Percentiles rank a stretch among this genome's conserved stretches.
Conservation (phyloP, 1,140 invertebrate genomes). For the Sarcophaga peregrina region DNA sequence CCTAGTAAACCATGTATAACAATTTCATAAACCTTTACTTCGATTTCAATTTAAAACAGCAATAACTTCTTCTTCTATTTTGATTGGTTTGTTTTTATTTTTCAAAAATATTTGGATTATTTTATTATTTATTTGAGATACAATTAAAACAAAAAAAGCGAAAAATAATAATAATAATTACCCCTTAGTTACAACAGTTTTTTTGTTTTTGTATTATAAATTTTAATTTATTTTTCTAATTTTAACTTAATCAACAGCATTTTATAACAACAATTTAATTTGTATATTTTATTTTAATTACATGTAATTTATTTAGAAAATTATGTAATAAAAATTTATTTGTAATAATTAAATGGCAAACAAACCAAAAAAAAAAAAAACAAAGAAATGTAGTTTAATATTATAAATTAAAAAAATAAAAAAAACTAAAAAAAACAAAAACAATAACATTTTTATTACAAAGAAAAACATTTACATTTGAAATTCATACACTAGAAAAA, state of each 20-base stretch:
- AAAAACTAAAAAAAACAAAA: slow-evolving; percentile 8
- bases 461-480: background rate
- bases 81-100: no score
- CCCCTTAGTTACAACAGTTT: background rate
- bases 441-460: background rate
- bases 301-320: background rate
- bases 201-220: background rate
- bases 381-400: no score
- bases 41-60: no score
- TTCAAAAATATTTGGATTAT: no score
- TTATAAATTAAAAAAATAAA: background rate
- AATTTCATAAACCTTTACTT: no score
- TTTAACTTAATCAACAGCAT: slow-evolving; percentile 20
- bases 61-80: no score
- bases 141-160: no score
- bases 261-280: slow-evolving; percentile 31
- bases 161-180: no score
- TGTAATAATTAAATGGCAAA: background rate
- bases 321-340: slow-evolving; percentile 4
- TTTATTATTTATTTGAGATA: no score
- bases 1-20: no score
- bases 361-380: background rate
- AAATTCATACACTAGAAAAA: background rate
- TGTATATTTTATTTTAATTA: background rate
- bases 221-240: slow-evolving; percentile 29